Evolutionary conservation across 2,888 invertebrate genomes (phyloP), one percentile per base, ranked within the genome.

Genomic region (Dorcus hopei): DNA sequence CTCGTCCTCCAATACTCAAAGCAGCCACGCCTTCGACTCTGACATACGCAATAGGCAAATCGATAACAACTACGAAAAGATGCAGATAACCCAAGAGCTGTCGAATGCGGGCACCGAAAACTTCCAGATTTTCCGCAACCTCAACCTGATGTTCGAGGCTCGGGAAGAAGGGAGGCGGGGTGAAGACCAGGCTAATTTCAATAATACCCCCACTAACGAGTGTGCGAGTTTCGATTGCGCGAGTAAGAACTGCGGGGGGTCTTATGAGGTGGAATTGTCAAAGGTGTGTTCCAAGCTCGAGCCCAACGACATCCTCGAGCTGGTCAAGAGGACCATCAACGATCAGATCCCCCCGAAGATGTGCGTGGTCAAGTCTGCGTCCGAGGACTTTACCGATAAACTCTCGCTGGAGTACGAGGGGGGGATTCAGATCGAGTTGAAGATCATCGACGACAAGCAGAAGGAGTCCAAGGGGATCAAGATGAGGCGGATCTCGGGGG

Each of bases 401-500:
- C 64, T 79, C 51, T 74, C 76, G 42, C 62, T 82, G 75, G 60
- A 79, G 72, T 68, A 82, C 77, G 67, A 78, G 0, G 90, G 91
- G 0, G 93, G 93, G 0, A 87, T 94, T 64, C 93, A 93, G 77
- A 92, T 94, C 38, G 93, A 93, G 71, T 77, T 95, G 70, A 87
- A 90, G 67, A 87, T 94, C 8, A 88, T 91, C 69, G 89, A 63
- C 85, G 89, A 63, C 85, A 88, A 70, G 66, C 78, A 71, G 52
- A 74, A 87, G 72, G 88, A 89, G 71, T 87, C 86, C 51, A 92
- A 91, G 68, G 92, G 92, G 6, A 82, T 94, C 68, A 93, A 93
- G 69, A 86, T 95, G 86, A 80, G 93, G 55, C 81, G 93, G 72
- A 91, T 95, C 69, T 93, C 93, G 0, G 94, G 94, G 4, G 94